Base-by-base conservation (phyloP, 2,888 invertebrate species). In the Ochropleura leucogaster region DNA sequence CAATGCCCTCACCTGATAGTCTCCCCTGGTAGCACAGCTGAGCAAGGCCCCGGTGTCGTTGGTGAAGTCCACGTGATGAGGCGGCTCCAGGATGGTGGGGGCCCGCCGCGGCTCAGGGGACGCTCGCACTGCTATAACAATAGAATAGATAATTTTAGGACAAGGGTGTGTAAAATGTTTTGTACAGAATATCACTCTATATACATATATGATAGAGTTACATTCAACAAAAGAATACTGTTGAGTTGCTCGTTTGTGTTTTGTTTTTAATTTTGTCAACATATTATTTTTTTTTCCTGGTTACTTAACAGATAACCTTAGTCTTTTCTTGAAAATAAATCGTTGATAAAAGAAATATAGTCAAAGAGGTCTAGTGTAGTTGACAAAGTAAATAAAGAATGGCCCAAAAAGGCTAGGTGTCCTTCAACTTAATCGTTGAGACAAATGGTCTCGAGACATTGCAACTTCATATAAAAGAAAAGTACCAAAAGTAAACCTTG, bases 11-110 rank as follows among this genome's bases (percentile, higher is more conserved):
- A 97, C 97, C 96, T 97, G 97, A 80, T 98, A 98, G 67, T 97
- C 96, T 73, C 98, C 98, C 90, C 97, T 97, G 18, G 97, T 97
- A 65, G 97, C 96, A 90, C 98, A 98, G 93, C 97, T 98, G 87
- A 98, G 97, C 74, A 97, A 96, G 59, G 97, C 97, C 16, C 98
- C 98, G 0, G 98, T 97, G 92, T 97, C 97, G 94, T 98, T 98
- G 89, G 98, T 97, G 95, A 98, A 98, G 93, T 98, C 98, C 77
- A 98, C 97, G 91, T 97, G 97, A 90, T 98, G 98, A 46, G 97
- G 97, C 7, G 98, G 98, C 91, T 98, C 98, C 87, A 97, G 95
- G 93, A 98, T 97, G 88, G 97, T 80, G 12, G 92, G 96, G 77
- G 97, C 97, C 85, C 98, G 97, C 89, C 98, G 98, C 75, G 98